These are phyloP conservation scores for Brachyptera risi DNA, from an alignment of 2,888 invertebrate genomes.

Conservation along the genomic window DNA sequence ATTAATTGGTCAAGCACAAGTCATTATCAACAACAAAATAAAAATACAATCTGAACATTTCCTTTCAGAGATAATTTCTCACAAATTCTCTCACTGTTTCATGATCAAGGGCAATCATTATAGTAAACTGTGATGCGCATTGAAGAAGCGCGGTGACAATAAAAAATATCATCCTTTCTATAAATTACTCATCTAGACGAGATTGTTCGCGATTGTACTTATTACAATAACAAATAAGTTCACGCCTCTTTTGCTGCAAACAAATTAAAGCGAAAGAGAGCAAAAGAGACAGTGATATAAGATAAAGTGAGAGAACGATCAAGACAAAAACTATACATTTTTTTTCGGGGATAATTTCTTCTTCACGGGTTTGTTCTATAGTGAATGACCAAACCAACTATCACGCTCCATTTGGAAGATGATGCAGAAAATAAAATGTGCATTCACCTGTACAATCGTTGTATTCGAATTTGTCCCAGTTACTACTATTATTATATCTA, in stretches of 20 bases:
- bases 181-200: too few relatives aligned
- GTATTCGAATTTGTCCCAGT: conserved; percentile 16
- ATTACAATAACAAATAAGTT: too few relatives aligned
- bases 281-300: too few relatives aligned
- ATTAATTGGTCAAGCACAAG: too few relatives aligned
- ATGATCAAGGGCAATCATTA: conserved; percentile 4
- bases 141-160: not conserved
- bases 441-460: conserved; percentile 14
- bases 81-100: not conserved
- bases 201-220: too few relatives aligned
- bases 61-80: not conserved
- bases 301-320: too few relatives aligned
- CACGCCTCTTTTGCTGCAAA: not conserved
- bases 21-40: too few relatives aligned
- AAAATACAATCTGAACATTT: too few relatives aligned
- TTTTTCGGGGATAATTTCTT: conserved; percentile 7
- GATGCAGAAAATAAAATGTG: conserved; percentile 19
- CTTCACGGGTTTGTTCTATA: conserved; percentile 9
- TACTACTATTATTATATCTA: not conserved
- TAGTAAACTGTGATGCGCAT: not conserved
- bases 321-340: not conserved
- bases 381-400: conserved; percentile 7
- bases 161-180: too few relatives aligned
- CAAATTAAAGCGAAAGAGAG: not conserved
- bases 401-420: conserved; percentile 17